phyloP scores from a whole-genome alignment of 2,888 invertebrate genomes.

The Aproaerema taeniolella region DNA sequence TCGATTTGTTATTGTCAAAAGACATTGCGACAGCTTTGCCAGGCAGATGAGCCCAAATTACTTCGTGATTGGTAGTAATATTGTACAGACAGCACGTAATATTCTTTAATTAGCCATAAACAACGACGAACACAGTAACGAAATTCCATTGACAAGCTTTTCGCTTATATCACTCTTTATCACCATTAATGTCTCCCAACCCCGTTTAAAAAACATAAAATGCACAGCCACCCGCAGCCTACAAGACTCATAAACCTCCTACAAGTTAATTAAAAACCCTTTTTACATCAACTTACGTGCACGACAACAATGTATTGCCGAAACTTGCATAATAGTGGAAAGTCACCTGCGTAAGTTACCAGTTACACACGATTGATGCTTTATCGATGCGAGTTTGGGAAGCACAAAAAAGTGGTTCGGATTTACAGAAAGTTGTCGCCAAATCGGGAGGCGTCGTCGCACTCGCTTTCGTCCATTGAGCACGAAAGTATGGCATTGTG shows the following conservation, averaged over 20 bases:
- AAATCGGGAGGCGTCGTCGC: conserved; percentile 49
- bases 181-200: too few species aligned
- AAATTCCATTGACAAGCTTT: too few species aligned
- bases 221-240: conserved; percentile 2
- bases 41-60: too few species aligned
- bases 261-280: conserved; percentile 54
- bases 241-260: conserved; percentile 38
- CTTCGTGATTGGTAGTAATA: too few species aligned
- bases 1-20: too few species aligned
- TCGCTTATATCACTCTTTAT: too few species aligned
- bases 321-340: conserved; percentile 59
- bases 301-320: conserved; percentile 39
- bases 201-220: conserved; percentile 2
- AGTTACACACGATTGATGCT: conserved; percentile 57
- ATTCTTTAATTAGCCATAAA: too few species aligned
- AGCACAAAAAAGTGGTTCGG: conserved; percentile 65
- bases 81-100: too few species aligned
- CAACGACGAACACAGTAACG: too few species aligned
- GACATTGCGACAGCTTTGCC: too few species aligned
- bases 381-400: conserved; percentile 62
- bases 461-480: conserved; percentile 68
- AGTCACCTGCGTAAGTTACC: conserved; percentile 47
- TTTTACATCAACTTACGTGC: conserved; percentile 36
- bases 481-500: conserved; percentile 62
- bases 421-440: conserved; percentile 67